Base-by-base conservation (phyloP, 2,888 invertebrate species). In the Acronicta psi region DNA sequence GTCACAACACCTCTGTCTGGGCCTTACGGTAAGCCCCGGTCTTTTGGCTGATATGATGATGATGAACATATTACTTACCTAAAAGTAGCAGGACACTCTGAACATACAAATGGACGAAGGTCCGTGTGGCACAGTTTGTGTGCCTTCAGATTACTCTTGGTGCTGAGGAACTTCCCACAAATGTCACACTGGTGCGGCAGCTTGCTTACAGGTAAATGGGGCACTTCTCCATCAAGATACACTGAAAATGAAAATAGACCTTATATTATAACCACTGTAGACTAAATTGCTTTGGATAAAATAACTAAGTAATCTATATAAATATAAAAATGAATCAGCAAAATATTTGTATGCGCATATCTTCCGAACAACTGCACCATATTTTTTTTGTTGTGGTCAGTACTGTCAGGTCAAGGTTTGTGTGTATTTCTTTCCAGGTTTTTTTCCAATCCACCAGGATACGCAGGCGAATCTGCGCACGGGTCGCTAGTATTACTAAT, bases 41-140 rank as follows among this genome's bases (percentile, higher is more conserved):
- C n/a, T n/a, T n/a, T n/a, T n/a, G n/a, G n/a, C n/a, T n/a, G n/a
- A n/a, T n/a, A n/a, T n/a, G n/a, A n/a, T n/a, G n/a, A n/a, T n/a
- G n/a, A n/a, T n/a, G n/a, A 25, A 25, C 25, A 25, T 25, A 20
- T 25, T 9, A 25, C 69, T 79, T 59, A 92, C 93, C 87, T 92
- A 62, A 93, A 94, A 0, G 91, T 79, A 6, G 93, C 89, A 0
- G 89, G 87, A 18, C 93, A 94, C 2, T 87, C 84, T 0, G 77
- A 43, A 61, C 93, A 93, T 51, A 85, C 80, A 57, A 81, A 93
- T 0, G 93, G 93, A 13, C 93, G 64, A 2, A 86, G 77, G 53
- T 91, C 90, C 0, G 93, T 91, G 72, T 94, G 93, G 54, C 92
- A 92, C 17, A 92, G 80, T 64, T 92, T 92, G 61, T 94, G 94